Percentiles rank a stretch among this genome's conserved stretches.
Conservation (phyloP, 2,888 invertebrate genomes). For the Aricia artaxerxes region DNA sequence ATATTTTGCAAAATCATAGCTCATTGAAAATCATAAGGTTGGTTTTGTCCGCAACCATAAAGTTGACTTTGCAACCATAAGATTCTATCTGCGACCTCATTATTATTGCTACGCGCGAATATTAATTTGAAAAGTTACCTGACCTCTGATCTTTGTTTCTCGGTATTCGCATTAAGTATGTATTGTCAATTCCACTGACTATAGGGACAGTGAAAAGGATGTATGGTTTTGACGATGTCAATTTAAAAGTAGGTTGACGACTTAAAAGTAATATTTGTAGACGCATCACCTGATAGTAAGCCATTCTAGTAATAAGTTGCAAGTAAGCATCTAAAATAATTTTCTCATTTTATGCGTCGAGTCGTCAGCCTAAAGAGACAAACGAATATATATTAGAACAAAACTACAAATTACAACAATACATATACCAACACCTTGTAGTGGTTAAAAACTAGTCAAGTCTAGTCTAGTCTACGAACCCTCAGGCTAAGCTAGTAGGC, state of each 20-base stretch:
- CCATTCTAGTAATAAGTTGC: background rate
- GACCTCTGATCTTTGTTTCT: background rate
- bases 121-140: background rate
- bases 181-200: background rate
- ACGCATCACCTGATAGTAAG: background rate
- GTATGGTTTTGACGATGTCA: background rate
- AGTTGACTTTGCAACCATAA: background rate
- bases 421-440: too few species aligned
- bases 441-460: too few species aligned
- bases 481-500: too few species aligned
- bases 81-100: background rate
- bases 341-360: too few species aligned
- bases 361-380: too few species aligned
- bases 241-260: background rate
- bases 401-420: too few species aligned
- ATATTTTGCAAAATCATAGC: background rate
- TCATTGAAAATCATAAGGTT: background rate
- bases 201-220: background rate
- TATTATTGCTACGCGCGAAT: background rate
- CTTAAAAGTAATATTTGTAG: background rate
- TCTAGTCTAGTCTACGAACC: too few species aligned
- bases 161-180: background rate
- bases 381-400: too few species aligned
- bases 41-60: background rate
- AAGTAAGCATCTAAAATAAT: too few species aligned